Percentiles rank a stretch among this genome's conserved stretches.
phyloP scores from a whole-genome alignment of 2,797 vertebrate species.

The Tenualosa ilisha region DNA sequence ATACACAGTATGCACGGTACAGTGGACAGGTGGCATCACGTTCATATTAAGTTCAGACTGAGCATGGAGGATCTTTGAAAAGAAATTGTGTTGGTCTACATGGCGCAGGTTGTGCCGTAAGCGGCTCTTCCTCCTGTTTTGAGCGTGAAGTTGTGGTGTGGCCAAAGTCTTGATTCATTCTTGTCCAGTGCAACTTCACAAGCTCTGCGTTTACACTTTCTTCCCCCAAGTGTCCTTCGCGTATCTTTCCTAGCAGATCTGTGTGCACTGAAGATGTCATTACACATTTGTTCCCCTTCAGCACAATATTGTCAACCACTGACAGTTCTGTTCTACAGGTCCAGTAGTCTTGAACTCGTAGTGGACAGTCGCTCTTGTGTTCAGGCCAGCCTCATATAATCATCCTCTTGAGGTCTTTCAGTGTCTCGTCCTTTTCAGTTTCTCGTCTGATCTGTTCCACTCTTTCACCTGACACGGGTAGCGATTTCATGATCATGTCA shows the following conservation, averaged over 20 bases:
- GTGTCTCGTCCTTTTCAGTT: constrained; percentile 13
- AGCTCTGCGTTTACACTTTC: not conserved
- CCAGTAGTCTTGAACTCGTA: constrained; percentile 35
- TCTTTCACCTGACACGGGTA: constrained; percentile 28
- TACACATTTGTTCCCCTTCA: constrained; percentile 40
- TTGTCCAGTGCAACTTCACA: constrained; percentile 3
- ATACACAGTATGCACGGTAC: no score
- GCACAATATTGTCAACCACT: constrained; percentile 34
- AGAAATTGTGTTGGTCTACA: no score
- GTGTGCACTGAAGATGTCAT: constrained; percentile 4
- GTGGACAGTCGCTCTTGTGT: constrained; percentile 30
- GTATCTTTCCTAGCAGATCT: constrained; percentile 7
- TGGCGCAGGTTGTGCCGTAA: constrained; percentile 29
- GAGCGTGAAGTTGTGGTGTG: constrained; percentile 17
- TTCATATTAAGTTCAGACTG: no score
- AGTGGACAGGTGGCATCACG: no score
- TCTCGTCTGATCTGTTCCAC: constrained; percentile 30
- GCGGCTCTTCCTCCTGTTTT: constrained; percentile 33
- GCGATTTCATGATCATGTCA: constrained; percentile 32
- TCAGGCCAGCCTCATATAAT: constrained; percentile 11
- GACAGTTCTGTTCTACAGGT: constrained; percentile 28
- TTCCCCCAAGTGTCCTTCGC: not conserved
- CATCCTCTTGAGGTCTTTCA: constrained; percentile 29
- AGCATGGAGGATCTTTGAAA: no score
- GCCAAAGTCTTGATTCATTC: constrained; percentile 40